Base-by-base conservation (phyloP, 2,797 vertebrate genomes). In the Gallinago nigripennis region DNA sequence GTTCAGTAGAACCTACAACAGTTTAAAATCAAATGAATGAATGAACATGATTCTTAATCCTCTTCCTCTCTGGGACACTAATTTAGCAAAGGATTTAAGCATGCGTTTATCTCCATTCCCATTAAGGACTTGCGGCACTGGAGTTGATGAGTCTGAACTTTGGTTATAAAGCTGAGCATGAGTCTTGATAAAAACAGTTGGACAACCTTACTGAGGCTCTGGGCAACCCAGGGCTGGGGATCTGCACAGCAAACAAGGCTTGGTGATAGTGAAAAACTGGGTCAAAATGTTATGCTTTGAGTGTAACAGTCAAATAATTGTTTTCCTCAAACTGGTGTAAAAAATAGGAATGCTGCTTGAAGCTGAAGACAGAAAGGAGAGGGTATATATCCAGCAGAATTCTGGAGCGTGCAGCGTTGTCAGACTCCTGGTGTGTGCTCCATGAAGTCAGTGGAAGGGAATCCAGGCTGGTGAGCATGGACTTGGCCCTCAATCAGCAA, bases 81-180 rank as follows among this genome's bases (percentile, higher is more conserved):
- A 65, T 91, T 94, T 68, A 63, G 57, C 41, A 83, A 85, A 90
- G 57, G 57, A 92, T 96, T 93, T 95, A 76, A 87, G 60, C 72
- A 69, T 8, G 41, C 68, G 53, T 82, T 92, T 91, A 54, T 83
- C 91, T 87, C 50, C 24, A 33, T 65, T 82, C 30, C 64, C 87
- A 27, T 71, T 71, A 86, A 85, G 54, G 41, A 58, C 35, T 89
- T 89, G 16, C n/a, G 87, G 30, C 41, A 51, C 57, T 86, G 71
- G 45, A 86, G 24, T 51, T 85, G 69, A 37, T 53, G 9, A 28
- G 9, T 54, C 20, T 70, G 25, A 80, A 70, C 19, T 73, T 86
- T 61, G 31, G 50, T 79, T 25, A 53, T 69, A 91, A 87, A 85
- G 24, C 53, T 78, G 68, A 80, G 28, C 12, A 27, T 4, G 6